phyloP scores from a whole-genome alignment of 2,888 invertebrate genomes.

The Andrena trimmerana region DNA sequence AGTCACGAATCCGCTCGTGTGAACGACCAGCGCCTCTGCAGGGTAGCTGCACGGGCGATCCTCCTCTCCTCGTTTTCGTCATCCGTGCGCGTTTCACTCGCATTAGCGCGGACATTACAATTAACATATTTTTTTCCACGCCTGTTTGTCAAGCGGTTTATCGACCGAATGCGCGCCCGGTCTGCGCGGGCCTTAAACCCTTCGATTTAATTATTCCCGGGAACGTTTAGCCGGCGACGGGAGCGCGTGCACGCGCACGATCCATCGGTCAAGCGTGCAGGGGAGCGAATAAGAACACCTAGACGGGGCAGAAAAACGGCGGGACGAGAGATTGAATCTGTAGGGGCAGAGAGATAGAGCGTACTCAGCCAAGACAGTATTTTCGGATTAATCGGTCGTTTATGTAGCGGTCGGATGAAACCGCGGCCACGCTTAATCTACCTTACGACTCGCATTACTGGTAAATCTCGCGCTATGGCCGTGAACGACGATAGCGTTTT shows the following conservation, averaged over 20 bases:
- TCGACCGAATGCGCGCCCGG: slow-evolving; percentile 72
- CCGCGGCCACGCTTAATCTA: slow-evolving; percentile 68
- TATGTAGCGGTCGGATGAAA: slow-evolving; percentile 72
- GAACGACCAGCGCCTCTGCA: slow-evolving; percentile 66
- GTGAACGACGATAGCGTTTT: slow-evolving; percentile 75
- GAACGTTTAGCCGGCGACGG: slow-evolving; percentile 53
- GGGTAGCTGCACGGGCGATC: slow-evolving; percentile 58
- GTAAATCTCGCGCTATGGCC: slow-evolving; percentile 78
- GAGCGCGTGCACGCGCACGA: slow-evolving; percentile 39
- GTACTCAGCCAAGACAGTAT: slow-evolving; percentile 75
- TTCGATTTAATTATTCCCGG: slow-evolving; percentile 72
- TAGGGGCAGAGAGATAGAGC: slow-evolving; percentile 12
- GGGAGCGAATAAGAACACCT: background rate
- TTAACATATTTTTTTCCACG: slow-evolving; percentile 66
- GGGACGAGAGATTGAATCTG: slow-evolving; percentile 15
- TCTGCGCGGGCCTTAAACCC: slow-evolving; percentile 67
- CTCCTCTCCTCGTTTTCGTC: slow-evolving; percentile 29
- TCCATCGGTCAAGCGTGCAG: slow-evolving; percentile 56
- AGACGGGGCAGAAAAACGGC: background rate
- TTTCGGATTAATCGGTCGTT: slow-evolving; percentile 82
- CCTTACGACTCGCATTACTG: slow-evolving; percentile 79
- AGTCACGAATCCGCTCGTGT: slow-evolving; percentile 66
- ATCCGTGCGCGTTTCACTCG: slow-evolving; percentile 35
- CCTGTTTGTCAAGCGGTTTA: slow-evolving; percentile 70
- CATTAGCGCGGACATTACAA: slow-evolving; percentile 73